Percentiles rank a stretch among this genome's conserved stretches.
phyloP scores from a whole-genome alignment of 2,888 invertebrate species.

The Lycia hirtaria region DNA sequence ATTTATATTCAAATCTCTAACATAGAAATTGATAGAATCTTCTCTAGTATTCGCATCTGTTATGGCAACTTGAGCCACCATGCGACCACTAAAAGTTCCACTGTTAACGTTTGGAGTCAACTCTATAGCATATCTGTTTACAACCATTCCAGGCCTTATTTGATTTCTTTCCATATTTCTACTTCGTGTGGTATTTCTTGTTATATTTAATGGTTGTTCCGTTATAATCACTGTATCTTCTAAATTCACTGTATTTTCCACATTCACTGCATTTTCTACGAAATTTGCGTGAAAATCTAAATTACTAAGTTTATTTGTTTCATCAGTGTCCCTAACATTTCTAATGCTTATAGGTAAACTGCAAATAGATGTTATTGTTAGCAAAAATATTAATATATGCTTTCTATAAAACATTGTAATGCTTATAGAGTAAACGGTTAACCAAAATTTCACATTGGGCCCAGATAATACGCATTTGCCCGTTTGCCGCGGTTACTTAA shows the following conservation, averaged over 20 bases:
- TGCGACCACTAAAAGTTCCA: conserved; percentile 54
- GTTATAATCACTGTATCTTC: not conserved
- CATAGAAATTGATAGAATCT: conserved; percentile 53
- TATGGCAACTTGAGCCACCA: conserved; percentile 50
- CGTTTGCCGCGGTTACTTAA: conserved; percentile 18
- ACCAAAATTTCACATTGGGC: conserved; percentile 5
- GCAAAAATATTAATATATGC: not conserved
- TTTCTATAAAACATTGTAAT: conserved; percentile 11
- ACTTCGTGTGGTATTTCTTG: not conserved
- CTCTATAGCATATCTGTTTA: conserved; percentile 52
- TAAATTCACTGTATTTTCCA: not conserved
- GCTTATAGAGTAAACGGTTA: not conserved
- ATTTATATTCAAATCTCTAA: conserved; percentile 48
- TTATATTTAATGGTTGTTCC: conserved; percentile 4
- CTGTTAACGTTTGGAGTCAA: conserved; percentile 48
- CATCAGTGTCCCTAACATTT: conserved; percentile 19
- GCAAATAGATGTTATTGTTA: conserved; percentile 4
- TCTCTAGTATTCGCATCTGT: conserved; percentile 46
- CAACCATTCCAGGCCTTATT: conserved; percentile 60
- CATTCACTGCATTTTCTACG: not conserved
- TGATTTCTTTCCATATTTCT: conserved; percentile 40
- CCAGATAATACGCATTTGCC: conserved; percentile 11
- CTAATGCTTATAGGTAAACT: conserved; percentile 20
- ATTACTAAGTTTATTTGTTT: not conserved
- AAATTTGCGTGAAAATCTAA: conserved; percentile 1